A percentile compares a stretch with the other conserved stretches of the same genome.
Conservation (phyloP, 1,140 invertebrate species). For the Drosophila fuyamai region DNA sequence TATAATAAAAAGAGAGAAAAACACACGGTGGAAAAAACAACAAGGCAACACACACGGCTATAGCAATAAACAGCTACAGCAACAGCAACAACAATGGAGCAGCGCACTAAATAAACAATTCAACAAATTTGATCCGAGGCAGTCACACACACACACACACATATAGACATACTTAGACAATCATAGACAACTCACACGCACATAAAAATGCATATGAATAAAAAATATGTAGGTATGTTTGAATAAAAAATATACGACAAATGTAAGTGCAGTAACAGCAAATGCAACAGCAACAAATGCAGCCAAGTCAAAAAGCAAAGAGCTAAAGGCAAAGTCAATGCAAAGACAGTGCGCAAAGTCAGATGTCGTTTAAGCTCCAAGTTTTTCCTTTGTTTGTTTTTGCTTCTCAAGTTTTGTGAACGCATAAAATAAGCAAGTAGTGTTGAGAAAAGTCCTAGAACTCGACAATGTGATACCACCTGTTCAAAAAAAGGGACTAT, state of each 20-base stretch:
- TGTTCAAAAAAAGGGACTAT: no score
- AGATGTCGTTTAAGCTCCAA: constrained; percentile 62
- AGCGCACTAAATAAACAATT: constrained; percentile 83
- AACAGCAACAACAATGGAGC: constrained; percentile 56
- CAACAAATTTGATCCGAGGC: constrained; percentile 83
- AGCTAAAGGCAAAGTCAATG: constrained; percentile 1
- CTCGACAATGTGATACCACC: constrained; percentile 34
- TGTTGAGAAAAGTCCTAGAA: constrained; percentile 14
- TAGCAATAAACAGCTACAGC: constrained; percentile 55
- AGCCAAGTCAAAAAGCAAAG: constrained; percentile 30
- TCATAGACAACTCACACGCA: constrained; percentile 68
- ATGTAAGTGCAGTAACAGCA: constrained; percentile 65
- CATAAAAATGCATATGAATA: constrained; percentile 76
- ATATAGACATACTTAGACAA: constrained; percentile 37
- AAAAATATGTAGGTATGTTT: constrained; percentile 54
- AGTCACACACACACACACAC: constrained; percentile 53
- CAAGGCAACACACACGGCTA: constrained; percentile 36
- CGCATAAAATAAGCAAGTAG: constrained; percentile 66
- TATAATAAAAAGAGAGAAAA: constrained; percentile 28
- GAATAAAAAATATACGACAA: constrained; percentile 58
- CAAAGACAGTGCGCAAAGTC: constrained; percentile 30
- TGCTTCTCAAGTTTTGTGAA: constrained; percentile 70
- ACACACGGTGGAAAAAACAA: constrained; percentile 28
- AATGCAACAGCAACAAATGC: constrained; percentile 13
- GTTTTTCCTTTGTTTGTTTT: constrained; percentile 36